Base-by-base conservation (phyloP, 2,113 vertebrate genomes). In the Protobothrops mucrosquamatus region DNA sequence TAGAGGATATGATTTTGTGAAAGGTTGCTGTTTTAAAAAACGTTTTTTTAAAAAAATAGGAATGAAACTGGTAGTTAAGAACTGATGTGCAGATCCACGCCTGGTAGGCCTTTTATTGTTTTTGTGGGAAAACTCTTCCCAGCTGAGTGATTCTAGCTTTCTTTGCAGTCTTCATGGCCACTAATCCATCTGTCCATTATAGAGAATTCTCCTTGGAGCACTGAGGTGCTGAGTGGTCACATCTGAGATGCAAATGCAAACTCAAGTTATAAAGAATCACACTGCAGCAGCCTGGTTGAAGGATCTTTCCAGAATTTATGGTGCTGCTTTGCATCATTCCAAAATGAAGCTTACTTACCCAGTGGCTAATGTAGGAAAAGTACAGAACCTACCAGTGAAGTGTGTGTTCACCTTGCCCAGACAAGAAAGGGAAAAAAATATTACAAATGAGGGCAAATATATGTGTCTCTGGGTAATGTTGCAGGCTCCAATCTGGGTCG, bases 161-260 rank as follows among this genome's bases (percentile, higher is more conserved):
- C 55, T 57, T 89, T 85, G 87, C 48, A 46, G 18, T 92, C 56
- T 86, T 81, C 6, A 2, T 46, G 34, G 74, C 48, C 61, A 81
- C 34, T 48, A 81, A 89, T 69, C 93, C 88, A 87, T 92, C 90
- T 91, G 90, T 64, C 69, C 87, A 23, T 92, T 59, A 52, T 23
- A 52, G 87, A 61, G 69, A 43, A 43, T 69, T 59, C 48, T 64
- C 87, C 88, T 89, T n/a, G 54, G 89, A 54, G 34, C 24, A 54
- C 64, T 4, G 74, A 85, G 88, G 88, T 46, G 90, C 90, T 85
- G 52, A 93, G 85, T 23, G 61, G 81, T 89, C 54, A 59, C 64
- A 91, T 91, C 87, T 85, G 87, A 91, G 90, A 81, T 57, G 22
- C 57, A 89, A 61, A 89, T 89, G 55, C 64, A 91, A 89, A 92